phyloP scores from a whole-genome alignment of 2,888 invertebrate genomes.

The Aphidoletes aphidimyza region DNA sequence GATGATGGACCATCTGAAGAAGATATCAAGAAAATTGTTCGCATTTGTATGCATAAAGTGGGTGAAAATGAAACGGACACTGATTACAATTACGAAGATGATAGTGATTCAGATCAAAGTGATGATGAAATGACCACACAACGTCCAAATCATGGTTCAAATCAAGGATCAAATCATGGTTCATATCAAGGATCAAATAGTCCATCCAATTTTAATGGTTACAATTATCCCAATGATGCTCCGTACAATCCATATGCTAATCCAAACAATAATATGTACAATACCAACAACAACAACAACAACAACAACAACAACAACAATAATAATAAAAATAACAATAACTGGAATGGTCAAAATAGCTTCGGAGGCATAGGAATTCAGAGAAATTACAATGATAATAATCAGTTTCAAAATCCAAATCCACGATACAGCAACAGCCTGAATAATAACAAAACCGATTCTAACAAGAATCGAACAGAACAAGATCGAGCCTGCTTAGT shows the following conservation, averaged over 20 bases:
- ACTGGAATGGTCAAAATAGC: background rate
- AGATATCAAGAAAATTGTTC: constrained; percentile 70
- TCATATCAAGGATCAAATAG: too few species aligned
- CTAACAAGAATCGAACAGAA: constrained; percentile 34
- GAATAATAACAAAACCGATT: background rate
- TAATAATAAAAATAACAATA: background rate
- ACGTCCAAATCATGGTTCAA: too few species aligned
- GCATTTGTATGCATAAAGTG: constrained; percentile 69
- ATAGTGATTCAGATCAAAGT: background rate
- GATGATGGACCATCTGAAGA: constrained; percentile 71
- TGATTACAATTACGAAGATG: background rate
- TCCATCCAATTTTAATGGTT: background rate
- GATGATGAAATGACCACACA: too few species aligned
- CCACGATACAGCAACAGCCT: background rate
- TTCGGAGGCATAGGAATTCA: background rate
- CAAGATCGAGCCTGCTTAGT: constrained; percentile 69
- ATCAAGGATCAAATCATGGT: too few species aligned
- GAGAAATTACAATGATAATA: background rate
- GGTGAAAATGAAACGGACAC: constrained; percentile 58
- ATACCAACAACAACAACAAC: background rate
- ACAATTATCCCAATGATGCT: background rate
- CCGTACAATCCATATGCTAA: background rate
- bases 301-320: background rate
- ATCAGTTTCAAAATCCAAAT: constrained; percentile 2
- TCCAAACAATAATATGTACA: background rate